A percentile compares a stretch with the other conserved stretches of the same genome.
phyloP scores from a whole-genome alignment of 2,797 vertebrate genomes.

The Tapera naevia region DNA sequence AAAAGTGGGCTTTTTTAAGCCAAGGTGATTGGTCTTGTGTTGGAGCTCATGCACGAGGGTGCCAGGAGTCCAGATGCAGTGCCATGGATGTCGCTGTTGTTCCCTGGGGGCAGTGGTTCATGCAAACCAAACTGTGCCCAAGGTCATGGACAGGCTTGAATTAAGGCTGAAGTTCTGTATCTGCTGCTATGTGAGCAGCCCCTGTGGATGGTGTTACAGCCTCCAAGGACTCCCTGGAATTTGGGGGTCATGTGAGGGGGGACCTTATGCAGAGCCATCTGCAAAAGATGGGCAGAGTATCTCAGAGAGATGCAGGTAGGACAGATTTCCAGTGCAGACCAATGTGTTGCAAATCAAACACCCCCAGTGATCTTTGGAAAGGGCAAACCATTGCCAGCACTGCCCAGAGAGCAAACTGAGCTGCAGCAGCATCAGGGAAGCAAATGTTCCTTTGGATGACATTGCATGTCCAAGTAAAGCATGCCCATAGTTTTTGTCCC shows the following conservation, averaged over 20 bases:
- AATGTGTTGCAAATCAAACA: background rate
- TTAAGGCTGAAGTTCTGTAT: background rate
- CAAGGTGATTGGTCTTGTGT: background rate
- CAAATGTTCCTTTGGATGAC: background rate
- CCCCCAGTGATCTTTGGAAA: background rate
- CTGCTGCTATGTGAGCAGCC: background rate
- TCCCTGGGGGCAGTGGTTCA: accelerated
- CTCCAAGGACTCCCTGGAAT: background rate
- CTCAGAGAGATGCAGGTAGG: background rate
- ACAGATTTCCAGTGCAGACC: background rate
- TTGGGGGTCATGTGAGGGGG: accelerated
- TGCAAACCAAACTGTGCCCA: background rate
- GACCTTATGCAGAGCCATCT: background rate
- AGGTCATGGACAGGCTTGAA: background rate
- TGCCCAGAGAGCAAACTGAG: background rate
- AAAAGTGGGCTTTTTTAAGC: background rate
- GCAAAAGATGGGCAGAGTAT: background rate
- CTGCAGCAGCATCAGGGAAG: background rate
- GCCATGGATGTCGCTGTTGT: background rate
- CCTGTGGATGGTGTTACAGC: background rate
- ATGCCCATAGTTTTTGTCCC: background rate
- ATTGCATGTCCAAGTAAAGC: background rate
- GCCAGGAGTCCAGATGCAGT: background rate
- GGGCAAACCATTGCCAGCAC: background rate
- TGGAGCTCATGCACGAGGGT: background rate